Conservation (phyloP, 2,888 invertebrate species). For the Agapostemon virescens region DNA sequence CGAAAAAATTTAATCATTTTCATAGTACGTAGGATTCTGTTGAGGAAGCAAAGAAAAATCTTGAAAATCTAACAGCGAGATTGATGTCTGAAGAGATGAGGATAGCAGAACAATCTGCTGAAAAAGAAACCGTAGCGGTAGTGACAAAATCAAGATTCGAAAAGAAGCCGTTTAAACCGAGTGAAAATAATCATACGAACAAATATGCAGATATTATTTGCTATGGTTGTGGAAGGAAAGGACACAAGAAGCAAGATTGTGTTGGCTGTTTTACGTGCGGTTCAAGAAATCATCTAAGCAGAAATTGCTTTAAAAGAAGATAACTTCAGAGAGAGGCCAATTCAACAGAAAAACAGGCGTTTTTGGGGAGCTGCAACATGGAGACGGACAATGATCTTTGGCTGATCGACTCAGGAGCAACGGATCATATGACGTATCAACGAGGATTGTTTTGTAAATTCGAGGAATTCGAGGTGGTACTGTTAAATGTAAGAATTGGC, state of each 20-base stretch:
- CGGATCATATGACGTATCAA: constrained; percentile 13
- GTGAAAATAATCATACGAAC: neutral
- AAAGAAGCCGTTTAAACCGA: neutral
- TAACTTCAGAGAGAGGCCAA: neutral
- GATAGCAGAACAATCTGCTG: neutral
- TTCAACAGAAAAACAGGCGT: neutral
- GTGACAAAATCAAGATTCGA: neutral
- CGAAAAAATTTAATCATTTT: constrained; percentile 10
- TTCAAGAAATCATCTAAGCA: constrained; percentile 8
- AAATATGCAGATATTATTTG: neutral
- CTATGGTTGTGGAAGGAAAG: neutral
- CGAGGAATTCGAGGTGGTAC: neutral
- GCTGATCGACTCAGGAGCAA: neutral
- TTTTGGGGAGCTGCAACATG: neutral
- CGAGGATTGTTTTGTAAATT: neutral
- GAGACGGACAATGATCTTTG: neutral
- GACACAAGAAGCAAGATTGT: neutral
- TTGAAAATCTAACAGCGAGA: constrained; percentile 12
- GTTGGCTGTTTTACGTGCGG: constrained; percentile 7
- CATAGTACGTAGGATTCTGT: constrained; percentile 19
- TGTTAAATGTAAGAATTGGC: neutral
- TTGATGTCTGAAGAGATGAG: constrained; percentile 15
- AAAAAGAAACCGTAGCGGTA: constrained; percentile 15
- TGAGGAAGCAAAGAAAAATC: neutral
- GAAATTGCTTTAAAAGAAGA: constrained; percentile 16